phyloP scores from a whole-genome alignment of 2,113 vertebrate species.

The Oxyura jamaicensis region DNA sequence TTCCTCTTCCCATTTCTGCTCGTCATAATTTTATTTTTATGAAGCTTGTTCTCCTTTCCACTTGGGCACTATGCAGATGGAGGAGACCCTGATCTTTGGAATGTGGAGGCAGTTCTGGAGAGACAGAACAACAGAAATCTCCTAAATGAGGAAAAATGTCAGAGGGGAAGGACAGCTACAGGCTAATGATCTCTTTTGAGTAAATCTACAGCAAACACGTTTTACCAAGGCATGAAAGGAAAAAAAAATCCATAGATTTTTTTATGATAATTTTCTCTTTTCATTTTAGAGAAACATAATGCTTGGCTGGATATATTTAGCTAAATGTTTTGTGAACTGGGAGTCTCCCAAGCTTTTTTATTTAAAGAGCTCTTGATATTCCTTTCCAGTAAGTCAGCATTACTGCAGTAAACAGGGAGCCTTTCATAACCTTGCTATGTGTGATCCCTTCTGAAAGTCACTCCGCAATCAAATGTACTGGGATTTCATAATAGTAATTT shows the following conservation, averaged over 20 bases:
- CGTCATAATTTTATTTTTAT: neutral
- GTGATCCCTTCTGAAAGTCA: conserved; percentile 63
- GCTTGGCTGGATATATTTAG: neutral
- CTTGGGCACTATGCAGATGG: neutral
- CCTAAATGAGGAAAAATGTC: neutral
- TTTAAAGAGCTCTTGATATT: conserved; percentile 28
- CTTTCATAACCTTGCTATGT: conserved; percentile 37
- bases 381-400: conserved; percentile 42
- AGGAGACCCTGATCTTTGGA: neutral
- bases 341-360: conserved; percentile 47
- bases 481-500: conserved; percentile 69
- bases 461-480: conserved; percentile 55
- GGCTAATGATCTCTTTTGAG: neutral
- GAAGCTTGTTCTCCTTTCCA: neutral
- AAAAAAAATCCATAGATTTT: neutral
- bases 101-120: neutral
- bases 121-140: neutral
- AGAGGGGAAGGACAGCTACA: neutral
- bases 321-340: conserved; percentile 3
- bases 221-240: neutral
- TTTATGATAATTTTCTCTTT: neutral
- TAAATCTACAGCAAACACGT: neutral
- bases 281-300: neutral
- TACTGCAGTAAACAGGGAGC: conserved; percentile 18
- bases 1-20: neutral